Evolutionary conservation across 2,888 invertebrate species (phyloP).

Genomic region (Tetragnatha montana): DNA sequence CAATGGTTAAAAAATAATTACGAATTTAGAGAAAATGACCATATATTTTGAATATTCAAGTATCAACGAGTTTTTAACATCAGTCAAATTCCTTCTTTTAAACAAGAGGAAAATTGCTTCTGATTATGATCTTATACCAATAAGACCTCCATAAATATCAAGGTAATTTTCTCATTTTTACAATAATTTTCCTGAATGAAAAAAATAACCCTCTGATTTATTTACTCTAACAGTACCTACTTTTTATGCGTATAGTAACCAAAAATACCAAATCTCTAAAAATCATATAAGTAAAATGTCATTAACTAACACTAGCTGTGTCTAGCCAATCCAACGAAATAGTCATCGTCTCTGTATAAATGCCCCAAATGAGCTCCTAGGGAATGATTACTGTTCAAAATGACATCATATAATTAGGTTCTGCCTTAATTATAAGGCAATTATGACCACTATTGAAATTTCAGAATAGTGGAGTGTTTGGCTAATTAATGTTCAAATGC

Average conservation of each 20-base stretch:
- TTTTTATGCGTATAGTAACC: no score
- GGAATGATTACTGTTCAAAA: constrained; percentile 30
- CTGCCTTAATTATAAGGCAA: constrained; percentile 38
- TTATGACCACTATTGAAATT: constrained; percentile 36
- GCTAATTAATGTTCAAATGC: constrained; percentile 10
- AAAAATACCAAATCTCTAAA: no score
- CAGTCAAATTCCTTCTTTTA: not conserved
- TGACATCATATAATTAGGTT: constrained; percentile 35
- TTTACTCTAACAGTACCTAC: no score
- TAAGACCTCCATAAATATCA: not conserved
- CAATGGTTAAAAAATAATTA: no score
- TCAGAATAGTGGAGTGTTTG: constrained; percentile 3
- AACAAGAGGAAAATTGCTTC: not conserved
- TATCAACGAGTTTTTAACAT: not conserved
- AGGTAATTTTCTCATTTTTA: no score
- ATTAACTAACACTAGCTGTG: no score
- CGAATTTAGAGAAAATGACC: not conserved
- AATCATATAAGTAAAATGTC: no score
- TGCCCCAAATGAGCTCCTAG: constrained; percentile 13
- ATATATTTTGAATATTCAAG: not conserved
- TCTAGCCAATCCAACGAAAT: not conserved
- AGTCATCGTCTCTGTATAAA: not conserved
- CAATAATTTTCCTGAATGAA: no score
- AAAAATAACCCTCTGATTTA: no score
- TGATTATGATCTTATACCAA: not conserved